phyloP scores from a whole-genome alignment of 2,797 vertebrate species.

The Allobates femoralis region DNA sequence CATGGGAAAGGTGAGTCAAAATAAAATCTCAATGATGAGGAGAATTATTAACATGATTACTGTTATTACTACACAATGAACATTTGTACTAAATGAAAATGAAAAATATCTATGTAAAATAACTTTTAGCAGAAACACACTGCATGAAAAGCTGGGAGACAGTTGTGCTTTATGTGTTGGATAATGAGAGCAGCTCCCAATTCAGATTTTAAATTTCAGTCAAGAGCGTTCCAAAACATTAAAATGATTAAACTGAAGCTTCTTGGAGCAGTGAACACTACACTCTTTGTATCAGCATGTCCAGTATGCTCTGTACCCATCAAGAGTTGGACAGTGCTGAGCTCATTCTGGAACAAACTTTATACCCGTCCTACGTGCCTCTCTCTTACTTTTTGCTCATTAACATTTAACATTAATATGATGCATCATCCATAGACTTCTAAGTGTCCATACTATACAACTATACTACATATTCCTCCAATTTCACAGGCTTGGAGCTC shows the following conservation, averaged over 20 bases:
- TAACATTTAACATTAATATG: too few species aligned
- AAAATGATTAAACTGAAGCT: neutral
- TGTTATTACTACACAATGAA: neutral
- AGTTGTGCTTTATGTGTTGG: neutral
- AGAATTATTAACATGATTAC: neutral
- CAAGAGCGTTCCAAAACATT: neutral
- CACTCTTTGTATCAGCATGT: neutral
- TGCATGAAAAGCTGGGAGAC: neutral
- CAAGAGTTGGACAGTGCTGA: neutral
- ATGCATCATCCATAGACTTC: too few species aligned
- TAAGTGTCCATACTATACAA: too few species aligned
- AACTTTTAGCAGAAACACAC: neutral
- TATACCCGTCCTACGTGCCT: too few species aligned
- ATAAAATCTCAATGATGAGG: too few species aligned
- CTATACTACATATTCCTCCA: too few species aligned
- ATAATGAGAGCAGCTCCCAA: constrained; percentile 2
- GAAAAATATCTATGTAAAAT: too few species aligned
- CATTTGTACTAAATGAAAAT: neutral
- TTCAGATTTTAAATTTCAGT: neutral
- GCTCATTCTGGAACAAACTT: too few species aligned
- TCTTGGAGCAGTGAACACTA: neutral
- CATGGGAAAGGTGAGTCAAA: too few species aligned
- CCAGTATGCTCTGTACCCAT: neutral
- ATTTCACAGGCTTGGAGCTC: too few species aligned
- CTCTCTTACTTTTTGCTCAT: too few species aligned